Base-by-base conservation (phyloP, 1,140 invertebrate genomes). In the Galleria mellonella region DNA sequence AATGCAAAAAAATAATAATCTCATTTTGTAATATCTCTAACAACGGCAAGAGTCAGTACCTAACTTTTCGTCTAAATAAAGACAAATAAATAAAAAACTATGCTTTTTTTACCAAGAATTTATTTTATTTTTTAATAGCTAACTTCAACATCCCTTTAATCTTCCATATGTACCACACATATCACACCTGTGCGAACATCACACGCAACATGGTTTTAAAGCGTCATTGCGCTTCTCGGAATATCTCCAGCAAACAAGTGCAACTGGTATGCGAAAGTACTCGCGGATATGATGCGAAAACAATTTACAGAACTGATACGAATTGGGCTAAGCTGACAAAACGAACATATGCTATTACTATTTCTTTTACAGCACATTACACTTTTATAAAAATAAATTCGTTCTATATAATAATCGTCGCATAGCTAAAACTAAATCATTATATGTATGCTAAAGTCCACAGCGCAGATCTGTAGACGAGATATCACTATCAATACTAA, bases 71-170 rank as follows among this genome's bases (percentile, higher is more conserved):
- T 3, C 17, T 3, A 23, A 23, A 23, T 2, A 6, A 3, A 3
- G 17, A 23, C 17, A 23, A 6, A 45, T 46, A 47, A 56, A 59
- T 55, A 37, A 62, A 63, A 63, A 11, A 49, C 45, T 12, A 41
- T 43, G 27, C 29, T 47, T 66, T 23, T 71, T 66, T 64, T 68
- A 75, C 46, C 56, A 72, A 75, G 69, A 57, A 62, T 68, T 72
- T 72, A 70, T 65, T 72, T 63, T 62, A 55, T 58, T 62, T 60
- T 61, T 57, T 60, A 63, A 66, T 62, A 37, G 49, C 63, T 68
- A 70, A 62, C 52, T 62, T 40, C 42, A 59, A 63, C 55, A 66
- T 60, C 62, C 58, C 57, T 48, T 57, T 55, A 55, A 27, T 9
- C 43, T 39, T 50, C 50, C 47, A n/a, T n/a, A n/a, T n/a, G 48